A percentile compares a stretch with the other conserved stretches of the same genome.
phyloP scores from a whole-genome alignment of 2,888 invertebrate species.

The Mythimna vitellina region DNA sequence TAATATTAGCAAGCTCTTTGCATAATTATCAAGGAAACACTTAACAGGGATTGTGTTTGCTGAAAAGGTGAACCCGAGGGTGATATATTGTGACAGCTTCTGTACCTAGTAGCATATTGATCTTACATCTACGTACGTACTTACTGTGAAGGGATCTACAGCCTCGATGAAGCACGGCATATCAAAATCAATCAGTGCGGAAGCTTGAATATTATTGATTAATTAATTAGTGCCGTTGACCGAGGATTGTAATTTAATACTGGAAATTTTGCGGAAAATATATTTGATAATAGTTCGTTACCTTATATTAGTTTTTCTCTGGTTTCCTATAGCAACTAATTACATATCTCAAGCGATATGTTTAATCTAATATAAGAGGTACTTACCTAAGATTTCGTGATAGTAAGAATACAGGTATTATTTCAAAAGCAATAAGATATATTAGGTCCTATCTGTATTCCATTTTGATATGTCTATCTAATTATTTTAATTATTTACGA shows the following conservation, averaged over 20 bases:
- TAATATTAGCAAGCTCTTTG: slow-evolving; percentile 22
- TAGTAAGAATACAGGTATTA: too few relatives aligned
- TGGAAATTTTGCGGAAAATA: too few relatives aligned
- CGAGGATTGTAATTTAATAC: too few relatives aligned
- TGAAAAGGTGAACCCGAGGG: background rate
- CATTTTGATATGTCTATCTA: background rate
- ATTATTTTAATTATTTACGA: background rate
- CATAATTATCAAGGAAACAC: slow-evolving; percentile 20
- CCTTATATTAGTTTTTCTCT: background rate
- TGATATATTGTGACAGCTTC: slow-evolving; percentile 4
- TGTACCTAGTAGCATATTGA: background rate
- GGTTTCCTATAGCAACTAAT: background rate
- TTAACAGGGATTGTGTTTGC: background rate
- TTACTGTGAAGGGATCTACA: background rate
- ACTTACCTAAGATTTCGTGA: background rate
- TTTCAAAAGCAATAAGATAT: background rate
- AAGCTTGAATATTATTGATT: too few relatives aligned
- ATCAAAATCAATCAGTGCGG: too few relatives aligned
- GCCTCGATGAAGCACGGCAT: too few relatives aligned
- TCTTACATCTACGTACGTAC: background rate
- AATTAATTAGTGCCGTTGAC: too few relatives aligned
- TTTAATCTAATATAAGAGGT: background rate
- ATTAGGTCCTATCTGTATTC: background rate
- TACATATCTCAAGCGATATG: background rate
- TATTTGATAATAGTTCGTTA: background rate